Evolutionary conservation across 2,888 invertebrate genomes (phyloP), one percentile per base, ranked within the genome.

Genomic region (Mimachlamys varia): DNA sequence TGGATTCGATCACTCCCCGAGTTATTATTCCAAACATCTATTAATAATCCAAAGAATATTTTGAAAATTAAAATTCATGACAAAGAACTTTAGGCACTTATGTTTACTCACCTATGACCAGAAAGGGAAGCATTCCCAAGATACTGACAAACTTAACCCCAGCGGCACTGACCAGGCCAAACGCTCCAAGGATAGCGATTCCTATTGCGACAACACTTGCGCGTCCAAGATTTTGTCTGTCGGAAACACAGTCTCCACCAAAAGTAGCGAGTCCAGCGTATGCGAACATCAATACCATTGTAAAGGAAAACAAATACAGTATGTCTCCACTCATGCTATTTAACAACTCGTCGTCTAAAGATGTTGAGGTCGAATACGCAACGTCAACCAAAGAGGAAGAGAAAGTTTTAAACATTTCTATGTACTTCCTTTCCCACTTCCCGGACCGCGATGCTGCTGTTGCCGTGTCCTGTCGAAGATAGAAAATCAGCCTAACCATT

Each of bases 51-150:
- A n/a, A n/a, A n/a, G n/a, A n/a, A n/a, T n/a, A n/a, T n/a, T n/a
- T n/a, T n/a, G n/a, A n/a, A n/a, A n/a, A n/a, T n/a, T n/a, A n/a
- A n/a, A n/a, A n/a, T n/a, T n/a, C n/a, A n/a, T n/a, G n/a, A n/a
- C n/a, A n/a, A n/a, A n/a, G n/a, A n/a, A n/a, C n/a, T n/a, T n/a
- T n/a, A n/a, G n/a, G n/a, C n/a, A n/a, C n/a, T n/a, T n/a, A n/a
- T n/a, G n/a, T 22, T 17, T 38, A 90, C 92, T 87, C 92, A 94
- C 95, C 95, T 89, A 95, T 91, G 13, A 95, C 92, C 0, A 95
- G 90, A 87, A 95, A 95, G 22, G 95, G 95, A 90, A 94, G 92
- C 38, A 93, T 92, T 13, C 94, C 94, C 38, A 94, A 94, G 38
- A 94, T 94, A 90, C 94, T 94, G 89, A 95, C 95, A 88, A 95